Percentiles rank a stretch among this genome's conserved stretches.
These are phyloP conservation scores for Argyrosomus japonicus DNA, from an alignment of 2,113 vertebrate genomes.

Conservation along the genomic window DNA sequence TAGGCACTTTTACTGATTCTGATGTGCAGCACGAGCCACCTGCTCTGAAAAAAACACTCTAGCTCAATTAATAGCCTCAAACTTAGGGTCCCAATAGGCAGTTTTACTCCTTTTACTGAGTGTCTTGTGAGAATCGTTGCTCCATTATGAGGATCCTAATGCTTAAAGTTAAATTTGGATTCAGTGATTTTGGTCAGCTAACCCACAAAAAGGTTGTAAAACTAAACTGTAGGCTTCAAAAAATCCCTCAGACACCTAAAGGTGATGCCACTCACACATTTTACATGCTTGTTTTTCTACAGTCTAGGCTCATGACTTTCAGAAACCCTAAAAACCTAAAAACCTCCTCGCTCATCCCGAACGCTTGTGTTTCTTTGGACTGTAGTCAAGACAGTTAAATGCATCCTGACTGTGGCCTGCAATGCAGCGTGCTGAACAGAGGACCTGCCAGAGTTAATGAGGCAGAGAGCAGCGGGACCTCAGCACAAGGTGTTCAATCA, in stretches of 20 bases:
- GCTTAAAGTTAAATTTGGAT: background rate
- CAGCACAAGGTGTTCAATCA: conserved; percentile 81
- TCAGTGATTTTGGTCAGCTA: background rate
- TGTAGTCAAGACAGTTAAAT: conserved; percentile 55
- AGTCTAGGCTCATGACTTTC: background rate
- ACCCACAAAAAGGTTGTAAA: background rate
- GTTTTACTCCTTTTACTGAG: background rate
- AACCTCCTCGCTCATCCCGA: background rate
- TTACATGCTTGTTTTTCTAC: background rate
- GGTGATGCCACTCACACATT: background rate
- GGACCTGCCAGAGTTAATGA: conserved; percentile 81
- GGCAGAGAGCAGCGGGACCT: conserved; percentile 77
- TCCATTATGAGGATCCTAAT: background rate
- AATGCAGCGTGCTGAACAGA: conserved; percentile 67
- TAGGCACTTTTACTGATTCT: background rate
- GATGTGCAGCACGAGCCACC: background rate
- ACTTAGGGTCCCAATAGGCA: background rate
- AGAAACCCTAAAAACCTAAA: background rate
- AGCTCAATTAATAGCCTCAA: background rate
- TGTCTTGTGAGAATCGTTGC: background rate
- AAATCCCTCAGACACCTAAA: background rate
- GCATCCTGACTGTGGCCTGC: conserved; percentile 62
- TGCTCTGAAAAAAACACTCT: background rate
- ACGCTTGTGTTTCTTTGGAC: conserved; percentile 4
- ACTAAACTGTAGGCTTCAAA: background rate